These are phyloP conservation scores for Tolypeutes matacus DNA, from an alignment of 2,797 vertebrate species.

Conservation along the genomic window DNA sequence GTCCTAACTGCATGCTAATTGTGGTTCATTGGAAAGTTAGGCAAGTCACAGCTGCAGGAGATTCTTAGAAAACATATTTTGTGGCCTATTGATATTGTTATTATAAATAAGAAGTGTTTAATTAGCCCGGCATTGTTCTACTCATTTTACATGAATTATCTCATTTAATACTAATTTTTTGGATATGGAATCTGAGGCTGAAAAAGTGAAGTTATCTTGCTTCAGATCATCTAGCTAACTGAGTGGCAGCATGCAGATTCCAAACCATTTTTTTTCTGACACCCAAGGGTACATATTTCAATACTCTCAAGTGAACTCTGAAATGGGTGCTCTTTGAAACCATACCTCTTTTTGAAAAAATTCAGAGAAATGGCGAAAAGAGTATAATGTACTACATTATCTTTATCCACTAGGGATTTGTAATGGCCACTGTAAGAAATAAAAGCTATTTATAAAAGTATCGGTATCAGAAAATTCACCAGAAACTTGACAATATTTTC, in stretches of 20 bases:
- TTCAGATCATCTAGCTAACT: not conserved
- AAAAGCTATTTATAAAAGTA: conserved; percentile 30
- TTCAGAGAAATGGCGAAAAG: not conserved
- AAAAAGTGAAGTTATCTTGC: not conserved
- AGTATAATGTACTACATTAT: not conserved
- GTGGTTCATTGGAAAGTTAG: not conserved
- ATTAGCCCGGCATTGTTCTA: not conserved
- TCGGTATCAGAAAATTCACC: conserved; percentile 19
- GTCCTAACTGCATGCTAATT: not conserved
- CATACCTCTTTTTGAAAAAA: not conserved
- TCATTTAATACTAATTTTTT: not conserved
- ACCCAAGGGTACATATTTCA: not conserved
- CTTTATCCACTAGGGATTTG: not conserved
- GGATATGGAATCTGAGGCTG: not conserved
- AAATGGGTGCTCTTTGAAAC: not conserved
- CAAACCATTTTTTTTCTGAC: not conserved
- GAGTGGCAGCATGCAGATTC: not conserved
- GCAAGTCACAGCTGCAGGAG: not conserved
- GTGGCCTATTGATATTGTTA: not conserved
- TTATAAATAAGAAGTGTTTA: conserved; percentile 3
- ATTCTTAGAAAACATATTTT: not conserved
- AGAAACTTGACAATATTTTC: conserved; percentile 65
- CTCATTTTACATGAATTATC: not conserved
- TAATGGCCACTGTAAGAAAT: not conserved
- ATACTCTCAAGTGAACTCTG: not conserved